Percentiles rank a stretch among this genome's conserved stretches.
Conservation (phyloP, 2,797 vertebrate species). For the Lophius americanus region DNA sequence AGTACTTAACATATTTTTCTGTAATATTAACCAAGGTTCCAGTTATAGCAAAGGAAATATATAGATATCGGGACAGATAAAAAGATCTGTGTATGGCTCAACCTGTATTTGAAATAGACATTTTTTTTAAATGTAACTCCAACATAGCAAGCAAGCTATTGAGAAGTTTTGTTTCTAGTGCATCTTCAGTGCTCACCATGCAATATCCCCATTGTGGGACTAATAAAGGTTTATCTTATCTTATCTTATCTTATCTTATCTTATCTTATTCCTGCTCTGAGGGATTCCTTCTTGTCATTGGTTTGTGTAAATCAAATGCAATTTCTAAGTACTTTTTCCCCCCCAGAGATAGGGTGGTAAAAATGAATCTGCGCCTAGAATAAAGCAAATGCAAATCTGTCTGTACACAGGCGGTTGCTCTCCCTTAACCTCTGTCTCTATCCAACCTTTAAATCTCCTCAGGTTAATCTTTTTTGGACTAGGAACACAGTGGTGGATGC, state of each 20-base stretch:
- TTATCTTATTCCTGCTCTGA: no score
- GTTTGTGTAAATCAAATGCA: slow-evolving; percentile 9
- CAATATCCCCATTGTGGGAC: no score
- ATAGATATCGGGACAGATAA: not conserved
- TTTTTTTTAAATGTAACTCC: not conserved
- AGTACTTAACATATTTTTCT: no score
- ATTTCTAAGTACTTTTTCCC: not conserved
- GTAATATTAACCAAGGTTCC: no score
- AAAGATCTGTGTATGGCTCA: not conserved
- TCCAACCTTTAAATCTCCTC: slow-evolving; percentile 31
- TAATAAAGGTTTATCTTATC: no score
- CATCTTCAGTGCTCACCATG: not conserved
- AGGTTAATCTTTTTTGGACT: slow-evolving; percentile 55
- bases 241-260: no score
- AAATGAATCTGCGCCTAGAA: slow-evolving; percentile 8
- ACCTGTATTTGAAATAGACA: not conserved
- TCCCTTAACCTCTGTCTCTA: slow-evolving; percentile 22
- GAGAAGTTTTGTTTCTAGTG: not conserved
- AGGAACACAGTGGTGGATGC: slow-evolving; percentile 24
- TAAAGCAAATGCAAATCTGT: slow-evolving; percentile 36
- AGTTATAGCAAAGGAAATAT: no score
- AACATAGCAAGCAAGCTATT: not conserved
- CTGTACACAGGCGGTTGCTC: slow-evolving; percentile 21
- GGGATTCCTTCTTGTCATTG: not conserved
- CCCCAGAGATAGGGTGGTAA: not conserved